These are phyloP conservation scores for Anthopleura sola DNA, from an alignment of 64 coral and sea anemone genomes.

Conservation along the genomic window DNA sequence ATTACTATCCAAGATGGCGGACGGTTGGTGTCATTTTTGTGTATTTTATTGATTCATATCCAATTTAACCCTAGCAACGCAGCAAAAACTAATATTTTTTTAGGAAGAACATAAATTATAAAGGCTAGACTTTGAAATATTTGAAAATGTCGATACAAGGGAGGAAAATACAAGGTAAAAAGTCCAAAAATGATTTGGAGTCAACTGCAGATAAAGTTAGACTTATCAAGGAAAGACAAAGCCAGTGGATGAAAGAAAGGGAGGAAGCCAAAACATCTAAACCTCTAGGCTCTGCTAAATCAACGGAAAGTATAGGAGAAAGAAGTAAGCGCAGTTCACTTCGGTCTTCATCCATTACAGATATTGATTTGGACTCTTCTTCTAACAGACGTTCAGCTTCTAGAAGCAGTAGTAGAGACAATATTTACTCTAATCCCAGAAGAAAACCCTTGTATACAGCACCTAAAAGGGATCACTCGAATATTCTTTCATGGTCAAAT, in stretches of 20 bases:
- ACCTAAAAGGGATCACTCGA: slow-evolving; percentile 65
- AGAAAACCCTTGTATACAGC: slow-evolving; percentile 78
- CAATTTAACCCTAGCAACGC: not conserved
- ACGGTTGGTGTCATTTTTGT: too few species aligned
- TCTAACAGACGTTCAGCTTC: not conserved
- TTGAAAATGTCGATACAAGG: slow-evolving; percentile 62
- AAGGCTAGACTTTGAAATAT: not conserved
- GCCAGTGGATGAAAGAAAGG: slow-evolving; percentile 86
- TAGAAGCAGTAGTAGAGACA: not conserved
- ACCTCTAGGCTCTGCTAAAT: slow-evolving; percentile 27
- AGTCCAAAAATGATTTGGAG: slow-evolving; percentile 30
- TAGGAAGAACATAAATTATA: not conserved
- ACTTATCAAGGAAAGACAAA: slow-evolving; percentile 76
- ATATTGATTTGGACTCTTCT: slow-evolving; percentile 21
- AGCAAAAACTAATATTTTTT: not conserved
- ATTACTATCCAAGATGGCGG: slow-evolving; percentile 67
- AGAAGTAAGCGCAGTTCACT: slow-evolving; percentile 22
- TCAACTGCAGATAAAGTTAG: slow-evolving; percentile 75
- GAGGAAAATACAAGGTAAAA: slow-evolving; percentile 50
- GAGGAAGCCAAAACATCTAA: slow-evolving; percentile 41
- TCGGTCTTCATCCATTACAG: not conserved
- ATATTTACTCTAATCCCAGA: slow-evolving; percentile 52
- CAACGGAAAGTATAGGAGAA: slow-evolving; percentile 32
- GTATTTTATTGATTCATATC: not conserved
- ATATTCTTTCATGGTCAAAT: slow-evolving; percentile 66